Conservation (phyloP, 2,797 vertebrate species). For the Morus bassanus region DNA sequence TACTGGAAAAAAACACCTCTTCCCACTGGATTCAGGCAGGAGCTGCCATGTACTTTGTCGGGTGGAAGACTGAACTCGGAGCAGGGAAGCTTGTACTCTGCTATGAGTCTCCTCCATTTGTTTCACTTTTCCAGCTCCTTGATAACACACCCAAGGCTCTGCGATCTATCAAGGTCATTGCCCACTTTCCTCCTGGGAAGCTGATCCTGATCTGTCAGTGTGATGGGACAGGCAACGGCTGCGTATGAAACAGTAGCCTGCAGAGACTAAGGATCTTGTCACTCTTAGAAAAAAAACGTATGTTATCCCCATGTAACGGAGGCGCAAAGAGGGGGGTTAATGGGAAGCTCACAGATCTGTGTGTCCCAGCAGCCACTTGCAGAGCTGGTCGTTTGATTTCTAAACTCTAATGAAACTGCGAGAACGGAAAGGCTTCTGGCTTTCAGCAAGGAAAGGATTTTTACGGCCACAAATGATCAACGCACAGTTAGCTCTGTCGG, state of each 20-base stretch:
- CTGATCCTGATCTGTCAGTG: not conserved
- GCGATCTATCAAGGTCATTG: not conserved
- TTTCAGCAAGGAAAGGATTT: not conserved
- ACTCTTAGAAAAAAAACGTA: not conserved
- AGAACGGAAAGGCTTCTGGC: not conserved
- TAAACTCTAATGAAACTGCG: not conserved
- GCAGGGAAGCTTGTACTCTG: not conserved
- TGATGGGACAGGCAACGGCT: not conserved
- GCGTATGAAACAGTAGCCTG: not conserved
- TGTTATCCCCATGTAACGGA: not conserved
- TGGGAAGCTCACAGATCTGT: not conserved
- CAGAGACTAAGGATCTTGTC: not conserved
- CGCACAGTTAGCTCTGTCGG: not conserved
- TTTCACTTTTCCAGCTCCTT: not conserved
- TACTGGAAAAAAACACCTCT: not conserved
- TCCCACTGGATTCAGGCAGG: not conserved
- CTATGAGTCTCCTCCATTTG: not conserved
- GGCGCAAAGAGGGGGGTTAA: not conserved
- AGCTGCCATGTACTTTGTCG: rapidly evolving
- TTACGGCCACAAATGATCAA: not conserved
- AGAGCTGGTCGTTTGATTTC: conserved; percentile 3
- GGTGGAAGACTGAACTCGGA: not conserved
- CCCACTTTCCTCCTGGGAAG: not conserved
- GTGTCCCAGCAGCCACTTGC: not conserved
- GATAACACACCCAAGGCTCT: not conserved